phyloP scores from a whole-genome alignment of 2,113 vertebrate species.

The Poicephalus gulielmi region DNA sequence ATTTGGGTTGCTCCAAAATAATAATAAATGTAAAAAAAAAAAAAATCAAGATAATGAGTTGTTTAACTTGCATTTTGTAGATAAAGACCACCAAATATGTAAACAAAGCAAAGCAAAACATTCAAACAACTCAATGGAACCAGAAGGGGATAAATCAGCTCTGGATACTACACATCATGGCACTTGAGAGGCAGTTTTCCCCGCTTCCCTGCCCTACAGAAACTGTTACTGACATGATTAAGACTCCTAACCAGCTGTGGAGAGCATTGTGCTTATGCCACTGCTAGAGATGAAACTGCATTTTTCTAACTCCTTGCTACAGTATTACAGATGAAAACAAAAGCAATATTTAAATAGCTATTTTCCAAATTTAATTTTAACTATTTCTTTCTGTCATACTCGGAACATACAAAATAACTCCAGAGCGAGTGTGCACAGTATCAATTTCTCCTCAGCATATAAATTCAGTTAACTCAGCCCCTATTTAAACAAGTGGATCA shows the following conservation, averaged over 20 bases:
- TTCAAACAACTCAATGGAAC: not conserved
- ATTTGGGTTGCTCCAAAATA: not conserved
- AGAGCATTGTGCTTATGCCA: not conserved
- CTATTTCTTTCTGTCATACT: not conserved
- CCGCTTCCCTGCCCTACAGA: not conserved
- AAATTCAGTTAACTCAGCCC: not conserved
- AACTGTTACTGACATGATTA: not conserved
- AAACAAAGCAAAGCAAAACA: not conserved
- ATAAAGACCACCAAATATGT: not conserved
- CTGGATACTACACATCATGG: not conserved
- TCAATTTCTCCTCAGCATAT: not conserved
- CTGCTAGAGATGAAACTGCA: not conserved
- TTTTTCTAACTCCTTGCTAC: not conserved
- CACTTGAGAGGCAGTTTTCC: not conserved
- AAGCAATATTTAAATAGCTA: not conserved
- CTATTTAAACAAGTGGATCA: not conserved
- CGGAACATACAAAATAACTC: not conserved
- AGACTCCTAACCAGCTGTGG: not conserved
- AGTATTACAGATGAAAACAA: not conserved
- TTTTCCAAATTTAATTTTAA: constrained; percentile 9
- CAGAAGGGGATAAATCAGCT: not conserved
- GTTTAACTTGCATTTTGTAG: not conserved
- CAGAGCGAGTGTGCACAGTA: not conserved
- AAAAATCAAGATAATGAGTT: not conserved
- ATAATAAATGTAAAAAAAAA: not conserved